These are phyloP conservation scores for Trissolcus brochymenae DNA, from an alignment of 2,888 invertebrate genomes.

Conservation along the genomic window DNA sequence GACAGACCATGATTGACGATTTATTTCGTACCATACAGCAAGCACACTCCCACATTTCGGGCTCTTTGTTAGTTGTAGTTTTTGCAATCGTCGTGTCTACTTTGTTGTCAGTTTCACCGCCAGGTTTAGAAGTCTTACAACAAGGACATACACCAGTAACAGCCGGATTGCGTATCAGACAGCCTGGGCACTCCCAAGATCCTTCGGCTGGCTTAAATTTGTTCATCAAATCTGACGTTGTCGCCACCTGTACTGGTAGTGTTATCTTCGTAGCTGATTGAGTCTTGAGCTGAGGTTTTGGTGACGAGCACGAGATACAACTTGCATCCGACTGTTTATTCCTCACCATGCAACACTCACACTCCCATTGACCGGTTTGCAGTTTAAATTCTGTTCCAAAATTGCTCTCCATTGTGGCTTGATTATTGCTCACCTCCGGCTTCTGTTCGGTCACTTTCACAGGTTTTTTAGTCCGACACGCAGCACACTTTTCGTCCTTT, in stretches of 20 bases:
- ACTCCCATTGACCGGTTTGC: slow-evolving; percentile 78
- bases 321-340: slow-evolving; percentile 76
- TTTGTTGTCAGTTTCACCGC: slow-evolving; percentile 23
- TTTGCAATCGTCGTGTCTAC: slow-evolving; percentile 17
- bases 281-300: slow-evolving; percentile 27
- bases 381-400: slow-evolving; percentile 63
- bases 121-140: slow-evolving; percentile 77
- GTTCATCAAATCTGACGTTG: slow-evolving; percentile 17
- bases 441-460: slow-evolving; percentile 34
- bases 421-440: background rate
- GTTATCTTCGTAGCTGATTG: background rate
- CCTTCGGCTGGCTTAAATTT: slow-evolving; percentile 77
- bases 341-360: slow-evolving; percentile 80
- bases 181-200: slow-evolving; percentile 83
- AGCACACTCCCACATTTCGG: slow-evolving; percentile 77
- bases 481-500: slow-evolving; percentile 23
- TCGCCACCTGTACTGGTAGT: too few relatives aligned
- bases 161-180: slow-evolving; percentile 80
- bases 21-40: slow-evolving; percentile 81
- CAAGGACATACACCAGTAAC: slow-evolving; percentile 78
- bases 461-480: slow-evolving; percentile 68
- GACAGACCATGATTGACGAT: slow-evolving; percentile 75
- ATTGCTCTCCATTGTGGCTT: slow-evolving; percentile 1
- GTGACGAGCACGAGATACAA: slow-evolving; percentile 71
- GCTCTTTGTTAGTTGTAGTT: slow-evolving; percentile 56